Evolutionary conservation across 2,797 vertebrate species (phyloP), one percentile per base, ranked within the genome.

Genomic region (Botia kubotai): DNA sequence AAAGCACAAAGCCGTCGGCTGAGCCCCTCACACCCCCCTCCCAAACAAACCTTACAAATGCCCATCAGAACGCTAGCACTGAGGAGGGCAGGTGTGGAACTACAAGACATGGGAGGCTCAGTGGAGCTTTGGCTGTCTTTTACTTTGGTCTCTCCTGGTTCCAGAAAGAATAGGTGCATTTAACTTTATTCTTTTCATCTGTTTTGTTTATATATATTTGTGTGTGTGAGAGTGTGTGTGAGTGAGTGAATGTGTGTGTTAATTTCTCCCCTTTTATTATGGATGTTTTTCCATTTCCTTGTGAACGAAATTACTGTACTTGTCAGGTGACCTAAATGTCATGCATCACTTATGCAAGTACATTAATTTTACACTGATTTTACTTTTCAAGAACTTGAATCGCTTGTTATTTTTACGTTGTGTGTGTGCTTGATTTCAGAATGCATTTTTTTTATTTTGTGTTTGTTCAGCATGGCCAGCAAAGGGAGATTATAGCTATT

Each of bases 1-100:
- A 63, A 96, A 95, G 91, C 98, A 98, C 93, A 98, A 98, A 91
- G 96, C 97, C 52, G 93, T 94, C 72, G 96, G 95, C 87, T 98
- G 96, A 97, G 52, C 50, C 50, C 29, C 73, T 68, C 79, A 68
- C 82, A 68, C 81, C 78, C 52, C 50, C 66, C 67, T 78, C 80
- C 67, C 78, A 79, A n/a, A 63, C 72, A 62, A 86, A 88, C 88
- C 79, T 84, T 86, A 89, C 89, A 88, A 82, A 53, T 71, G 57
- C 79, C 82, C 74, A 83, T 84, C 80, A 2, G 72, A 68, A 63
- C 50, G 19, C 62, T 11, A 53, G 71, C 66, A 76, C 65, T 70
- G 70, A 73, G 66, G 72, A 73, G 58, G 50, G 71, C 71, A 78
- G 43, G 55, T 68, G 67, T 53, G 26, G 65, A 55, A 62, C 21